Evolutionary conservation across 2,797 vertebrate species (phyloP), one percentile per base, ranked within the genome.

Genomic region (Acipenser transmontanus): DNA sequence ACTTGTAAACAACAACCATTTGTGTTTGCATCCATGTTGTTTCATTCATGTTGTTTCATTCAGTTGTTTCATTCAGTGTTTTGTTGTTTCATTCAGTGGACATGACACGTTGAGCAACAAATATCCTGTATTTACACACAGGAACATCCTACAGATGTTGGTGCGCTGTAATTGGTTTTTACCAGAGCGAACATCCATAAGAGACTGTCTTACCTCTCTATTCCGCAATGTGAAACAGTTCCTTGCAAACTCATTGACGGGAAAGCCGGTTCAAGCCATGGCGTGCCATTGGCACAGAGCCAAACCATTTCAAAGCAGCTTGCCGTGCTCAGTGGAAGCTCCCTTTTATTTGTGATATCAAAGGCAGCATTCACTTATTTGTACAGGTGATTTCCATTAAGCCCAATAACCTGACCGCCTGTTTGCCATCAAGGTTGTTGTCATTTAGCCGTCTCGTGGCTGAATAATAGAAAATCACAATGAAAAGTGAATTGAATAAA

Each of bases 351-450:
- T 59, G 67, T 70, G 64, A 78, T 80, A 88, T 89, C 85, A 89
- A 90, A 90, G 83, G 79, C 74, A 48, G 70, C 66, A 74, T 77
- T 76, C 68, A 66, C 73, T 73, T 90, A 83, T 91, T 91, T 90
- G 87, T 89, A 90, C 89, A 91, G 89, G 89, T 91, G 89, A 91
- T 86, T 88, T 73, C 81, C 82, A 82, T 87, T 89, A 82, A 79
- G 81, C 80, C 72, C 74, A 75, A 78, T 78, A 79, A 83, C 81
- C 76, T 66, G 68, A 11, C 78, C 85, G 82, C 80, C 80, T 74
- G 78, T 61, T 49, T 78, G 75, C 73, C 79, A 77, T 76, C 77
- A 80, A 81, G 73, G 78, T 66, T 50, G 74, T 64, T 74, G 51
- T 66, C 56, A 57, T 63, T 66, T 47, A 61, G 68, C 52, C 60